These are phyloP conservation scores for Eumeta japonica DNA, from an alignment of 1,140 invertebrate species.

Conservation along the genomic window DNA sequence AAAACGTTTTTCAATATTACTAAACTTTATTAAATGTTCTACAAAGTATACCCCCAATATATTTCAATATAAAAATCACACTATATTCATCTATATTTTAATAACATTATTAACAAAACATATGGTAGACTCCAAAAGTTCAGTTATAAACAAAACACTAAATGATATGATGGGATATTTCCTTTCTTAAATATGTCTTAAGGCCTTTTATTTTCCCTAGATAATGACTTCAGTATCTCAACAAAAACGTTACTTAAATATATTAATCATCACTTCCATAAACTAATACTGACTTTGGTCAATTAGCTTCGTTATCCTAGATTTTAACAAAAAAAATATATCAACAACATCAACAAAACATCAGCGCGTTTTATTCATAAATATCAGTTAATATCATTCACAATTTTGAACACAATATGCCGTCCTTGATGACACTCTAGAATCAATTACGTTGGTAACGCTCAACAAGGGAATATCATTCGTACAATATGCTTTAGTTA, in stretches of 20 bases:
- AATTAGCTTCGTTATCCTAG: constrained; percentile 57
- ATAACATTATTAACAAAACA: constrained; percentile 56
- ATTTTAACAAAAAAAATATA: constrained; percentile 49
- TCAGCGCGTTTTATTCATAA: constrained; percentile 13
- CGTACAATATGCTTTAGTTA: constrained; percentile 29
- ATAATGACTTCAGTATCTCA: constrained; percentile 31
- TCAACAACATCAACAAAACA: constrained; percentile 33
- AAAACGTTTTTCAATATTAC: constrained; percentile 28
- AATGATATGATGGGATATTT: constrained; percentile 44
- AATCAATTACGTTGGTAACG: too few relatives aligned
- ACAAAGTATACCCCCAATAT: constrained; percentile 56
- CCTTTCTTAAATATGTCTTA: too few relatives aligned
- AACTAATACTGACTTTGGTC: constrained; percentile 58
- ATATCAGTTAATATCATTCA: constrained; percentile 47
- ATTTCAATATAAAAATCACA: constrained; percentile 58
- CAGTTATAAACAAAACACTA: constrained; percentile 10
- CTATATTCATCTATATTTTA: constrained; percentile 46
- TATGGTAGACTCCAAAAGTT: neutral
- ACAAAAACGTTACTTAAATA: constrained; percentile 36
- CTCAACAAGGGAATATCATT: constrained; percentile 34
- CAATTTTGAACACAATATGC: constrained; percentile 47
- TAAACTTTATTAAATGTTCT: constrained; percentile 54
- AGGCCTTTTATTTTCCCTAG: constrained; percentile 29
- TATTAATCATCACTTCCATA: constrained; percentile 35
- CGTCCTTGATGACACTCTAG: constrained; percentile 42